Conservation (phyloP, 1,140 invertebrate genomes). For the Cotesia chilonis region DNA sequence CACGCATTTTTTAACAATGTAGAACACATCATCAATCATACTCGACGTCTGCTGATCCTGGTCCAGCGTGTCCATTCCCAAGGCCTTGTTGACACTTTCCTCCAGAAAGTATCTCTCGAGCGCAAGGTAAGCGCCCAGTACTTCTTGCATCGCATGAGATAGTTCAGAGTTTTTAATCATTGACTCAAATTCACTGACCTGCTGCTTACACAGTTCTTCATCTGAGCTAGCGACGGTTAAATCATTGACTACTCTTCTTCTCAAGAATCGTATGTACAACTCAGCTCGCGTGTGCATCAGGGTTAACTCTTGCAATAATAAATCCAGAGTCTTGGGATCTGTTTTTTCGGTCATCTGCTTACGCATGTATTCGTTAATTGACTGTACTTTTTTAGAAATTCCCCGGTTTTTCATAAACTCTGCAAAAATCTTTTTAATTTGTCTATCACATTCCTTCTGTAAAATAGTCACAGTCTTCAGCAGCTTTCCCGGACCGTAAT, state of each 20-base stretch:
- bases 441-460: conserved; percentile 86
- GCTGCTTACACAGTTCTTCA: conserved; percentile 66
- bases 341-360: conserved; percentile 68
- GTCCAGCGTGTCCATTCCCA: conserved; percentile 84
- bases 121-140: conserved; percentile 89
- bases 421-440: conserved; percentile 71
- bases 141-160: conserved; percentile 86
- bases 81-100: conserved; percentile 94
- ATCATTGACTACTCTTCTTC: conserved; percentile 78
- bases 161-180: conserved; percentile 82
- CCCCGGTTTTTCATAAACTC: conserved; percentile 82
- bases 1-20: conserved; percentile 95
- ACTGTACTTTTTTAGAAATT: conserved; percentile 74
- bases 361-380: conserved; percentile 69
- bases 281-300: conserved; percentile 90
- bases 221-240: conserved; percentile 72
- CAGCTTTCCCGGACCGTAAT: conserved; percentile 87
- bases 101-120: conserved; percentile 97
- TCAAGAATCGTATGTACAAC: conserved; percentile 90
- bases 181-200: conserved; percentile 72
- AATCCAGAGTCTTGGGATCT: conserved; percentile 89
- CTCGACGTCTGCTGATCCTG: conserved; percentile 83
- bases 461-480: conserved; percentile 76
- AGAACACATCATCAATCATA: conserved; percentile 98
- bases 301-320: conserved; percentile 89